Percentiles rank a stretch among this genome's conserved stretches.
phyloP scores from a whole-genome alignment of 2,888 invertebrate species.

The Syritta pipiens region DNA sequence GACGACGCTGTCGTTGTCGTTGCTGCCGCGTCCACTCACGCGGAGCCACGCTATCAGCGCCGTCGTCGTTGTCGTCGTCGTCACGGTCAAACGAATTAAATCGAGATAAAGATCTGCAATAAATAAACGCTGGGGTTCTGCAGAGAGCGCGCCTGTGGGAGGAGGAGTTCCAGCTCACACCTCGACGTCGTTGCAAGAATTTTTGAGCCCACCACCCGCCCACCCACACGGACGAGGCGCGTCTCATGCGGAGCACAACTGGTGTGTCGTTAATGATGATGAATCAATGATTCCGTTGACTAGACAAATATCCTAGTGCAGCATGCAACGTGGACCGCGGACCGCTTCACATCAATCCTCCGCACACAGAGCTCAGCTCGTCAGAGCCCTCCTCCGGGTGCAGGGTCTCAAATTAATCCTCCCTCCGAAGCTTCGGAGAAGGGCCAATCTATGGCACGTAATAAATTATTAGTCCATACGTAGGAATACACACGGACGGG shows the following conservation, averaged over 20 bases:
- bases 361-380: conserved; percentile 1
- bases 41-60: not conserved
- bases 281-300: conserved; percentile 69
- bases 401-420: conserved; percentile 41
- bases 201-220: conserved; percentile 24
- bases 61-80: conserved; percentile 21
- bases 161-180: conserved; percentile 66
- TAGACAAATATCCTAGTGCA: conserved; percentile 66
- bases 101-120: conserved; percentile 66
- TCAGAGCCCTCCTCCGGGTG: not conserved
- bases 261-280: conserved; percentile 67
- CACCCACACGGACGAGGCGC: conserved; percentile 47
- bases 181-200: too few relatives aligned
- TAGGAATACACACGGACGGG: conserved; percentile 41
- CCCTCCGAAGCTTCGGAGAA: conserved; percentile 13
- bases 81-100: conserved; percentile 65
- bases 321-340: too few relatives aligned
- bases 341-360: conserved; percentile 32
- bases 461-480: conserved; percentile 67
- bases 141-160: conserved; percentile 65
- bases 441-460: conserved; percentile 64
- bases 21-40: not conserved
- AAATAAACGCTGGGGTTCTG: conserved; percentile 67
- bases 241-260: conserved; percentile 45
- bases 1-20: conserved; percentile 14